These are phyloP conservation scores for Dasysyrphus albostriatus DNA, from an alignment of 2,888 invertebrate genomes.

Conservation along the genomic window DNA sequence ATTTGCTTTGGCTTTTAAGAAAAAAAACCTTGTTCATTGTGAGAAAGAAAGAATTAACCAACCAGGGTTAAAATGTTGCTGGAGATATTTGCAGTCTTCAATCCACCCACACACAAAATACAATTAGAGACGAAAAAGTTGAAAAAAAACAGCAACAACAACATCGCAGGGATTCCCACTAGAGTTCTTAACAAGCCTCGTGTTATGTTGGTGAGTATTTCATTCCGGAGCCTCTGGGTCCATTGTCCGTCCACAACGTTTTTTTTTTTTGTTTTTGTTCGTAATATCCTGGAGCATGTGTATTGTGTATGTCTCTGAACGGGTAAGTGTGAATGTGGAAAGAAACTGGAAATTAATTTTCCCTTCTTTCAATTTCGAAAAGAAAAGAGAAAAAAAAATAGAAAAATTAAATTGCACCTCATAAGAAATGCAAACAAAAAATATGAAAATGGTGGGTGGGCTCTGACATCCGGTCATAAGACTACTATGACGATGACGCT, in stretches of 20 bases:
- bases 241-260: constrained; percentile 21
- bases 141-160: neutral
- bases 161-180: constrained; percentile 4
- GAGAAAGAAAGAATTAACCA: constrained; percentile 37
- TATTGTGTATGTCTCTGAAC: neutral
- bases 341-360: constrained; percentile 68
- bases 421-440: neutral
- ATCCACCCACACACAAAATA: constrained; percentile 7
- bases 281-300: constrained; percentile 8
- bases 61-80: constrained; percentile 21
- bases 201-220: constrained; percentile 49
- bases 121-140: constrained; percentile 46
- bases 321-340: constrained; percentile 48
- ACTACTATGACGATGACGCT: neutral
- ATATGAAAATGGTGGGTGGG: constrained; percentile 5
- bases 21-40: constrained; percentile 15
- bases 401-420: constrained; percentile 48
- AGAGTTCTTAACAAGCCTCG: constrained; percentile 22
- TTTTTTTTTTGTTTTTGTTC: too few species aligned
- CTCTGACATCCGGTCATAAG: constrained; percentile 17
- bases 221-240: constrained; percentile 21
- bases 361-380: constrained; percentile 39
- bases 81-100: neutral
- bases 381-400: neutral
- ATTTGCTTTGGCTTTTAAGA: neutral